phyloP scores from a whole-genome alignment of 2,113 vertebrate genomes.

The Corythaeola cristata region DNA sequence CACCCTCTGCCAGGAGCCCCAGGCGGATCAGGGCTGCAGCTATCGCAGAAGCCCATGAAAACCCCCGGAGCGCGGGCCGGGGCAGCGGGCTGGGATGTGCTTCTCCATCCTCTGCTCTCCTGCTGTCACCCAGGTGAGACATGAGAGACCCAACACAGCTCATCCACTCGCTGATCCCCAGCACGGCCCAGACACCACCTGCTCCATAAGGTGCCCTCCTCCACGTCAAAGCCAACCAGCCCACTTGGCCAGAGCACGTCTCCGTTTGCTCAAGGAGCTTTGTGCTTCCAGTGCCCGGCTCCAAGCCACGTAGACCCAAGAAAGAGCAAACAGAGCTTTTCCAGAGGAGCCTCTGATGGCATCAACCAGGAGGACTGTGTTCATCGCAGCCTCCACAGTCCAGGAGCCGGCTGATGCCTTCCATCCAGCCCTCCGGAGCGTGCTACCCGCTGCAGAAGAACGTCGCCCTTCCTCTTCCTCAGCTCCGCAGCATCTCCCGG shows the following conservation, averaged over 20 bases:
- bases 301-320: neutral
- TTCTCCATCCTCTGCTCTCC: neutral
- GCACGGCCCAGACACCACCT: accelerated
- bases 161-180: neutral
- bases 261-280: neutral
- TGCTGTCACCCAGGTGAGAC: neutral
- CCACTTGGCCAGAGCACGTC: neutral
- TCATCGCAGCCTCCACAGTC: neutral
- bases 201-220: neutral
- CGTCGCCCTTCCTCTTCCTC: neutral
- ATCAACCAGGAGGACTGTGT: neutral
- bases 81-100: neutral
- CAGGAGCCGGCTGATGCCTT: neutral
- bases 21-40: neutral
- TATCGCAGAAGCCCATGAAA: neutral
- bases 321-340: neutral
- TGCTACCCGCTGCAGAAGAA: neutral
- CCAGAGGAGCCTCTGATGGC: neutral
- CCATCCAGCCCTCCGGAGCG: neutral
- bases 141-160: accelerated
- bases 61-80: neutral
- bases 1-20: neutral
- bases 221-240: neutral
- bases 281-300: neutral
- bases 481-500: neutral